Base-by-base conservation (phyloP, 2,888 invertebrate species). In the Archips xylosteana region DNA sequence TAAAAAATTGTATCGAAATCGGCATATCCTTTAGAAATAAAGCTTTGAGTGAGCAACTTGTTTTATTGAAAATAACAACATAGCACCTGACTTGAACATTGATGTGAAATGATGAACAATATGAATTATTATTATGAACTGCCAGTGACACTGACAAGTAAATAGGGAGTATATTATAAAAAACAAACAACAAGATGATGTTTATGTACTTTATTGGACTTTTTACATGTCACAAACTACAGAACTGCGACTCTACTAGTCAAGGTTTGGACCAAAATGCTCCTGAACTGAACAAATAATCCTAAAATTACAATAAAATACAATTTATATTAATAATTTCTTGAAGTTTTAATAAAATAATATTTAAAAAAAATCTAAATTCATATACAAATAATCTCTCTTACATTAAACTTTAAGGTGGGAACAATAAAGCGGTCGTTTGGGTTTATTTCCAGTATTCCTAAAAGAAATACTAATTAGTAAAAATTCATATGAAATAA, bases 371-470 rank as follows among this genome's bases (percentile, higher is more conserved):
- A 88, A 92, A 89, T 88, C 91, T 92, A 92, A 92, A 91, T 87
- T 92, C 91, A 93, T 94, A 89, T 92, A 93, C 92, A 94, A 91
- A 92, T 93, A 92, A 93, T 91, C 90, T 92, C 88, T 90, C 92
- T 92, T 91, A 85, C 76, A 89, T 86, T 87, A 90, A 57, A 70
- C 45, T 64, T 74, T 65, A 65, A 62, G 64, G 10, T 65, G 57
- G 61, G 70, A 74, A 69, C 74, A 70, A 57, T 57, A 23, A 32
- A 32, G 10, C 57, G 32, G 57, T 10, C 5, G 39, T 39, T 39
- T 39, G 6, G 6, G 39, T 39, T 39, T 6, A 39, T 39, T 39
- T 6, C 39, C 39, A 5, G 39, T 39, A 39, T 39, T 39, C 39
- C 1, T 39, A 39, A 6, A 6, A 39, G 0, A 39, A 39, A 6